Conservation (phyloP, 2,113 vertebrate species). For the Phrynosoma blainvillii region DNA sequence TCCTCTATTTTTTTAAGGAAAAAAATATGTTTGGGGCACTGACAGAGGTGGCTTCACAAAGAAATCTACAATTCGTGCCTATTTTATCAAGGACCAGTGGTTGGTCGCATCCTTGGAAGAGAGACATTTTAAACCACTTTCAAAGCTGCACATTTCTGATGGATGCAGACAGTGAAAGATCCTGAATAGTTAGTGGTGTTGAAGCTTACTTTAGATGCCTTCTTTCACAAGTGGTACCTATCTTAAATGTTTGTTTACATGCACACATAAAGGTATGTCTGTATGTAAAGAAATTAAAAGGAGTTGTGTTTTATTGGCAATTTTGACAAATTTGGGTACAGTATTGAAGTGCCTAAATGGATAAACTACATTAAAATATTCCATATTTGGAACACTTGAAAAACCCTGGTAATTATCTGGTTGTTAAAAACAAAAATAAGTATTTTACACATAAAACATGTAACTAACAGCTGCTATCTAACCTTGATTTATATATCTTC, state of each 20-base stretch:
- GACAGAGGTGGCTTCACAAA: constrained; percentile 70
- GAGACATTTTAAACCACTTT: constrained; percentile 60
- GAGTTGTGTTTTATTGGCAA: constrained; percentile 76
- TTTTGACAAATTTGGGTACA: constrained; percentile 68
- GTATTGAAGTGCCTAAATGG: constrained; percentile 72
- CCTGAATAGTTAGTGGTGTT: constrained; percentile 76
- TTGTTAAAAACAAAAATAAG: constrained; percentile 48
- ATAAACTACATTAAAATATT: constrained; percentile 54
- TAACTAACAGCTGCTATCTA: constrained; percentile 41
- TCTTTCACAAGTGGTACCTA: constrained; percentile 85
- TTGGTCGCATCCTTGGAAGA: constrained; percentile 73
- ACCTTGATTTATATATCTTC: constrained; percentile 20
- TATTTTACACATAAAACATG: constrained; percentile 44
- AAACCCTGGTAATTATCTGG: constrained; percentile 58
- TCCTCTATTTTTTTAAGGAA: constrained; percentile 61
- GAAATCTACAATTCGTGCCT: constrained; percentile 76
- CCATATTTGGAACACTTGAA: constrained; percentile 52
- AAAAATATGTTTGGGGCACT: constrained; percentile 54
- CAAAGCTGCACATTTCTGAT: constrained; percentile 77
- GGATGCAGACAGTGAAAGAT: constrained; percentile 82
- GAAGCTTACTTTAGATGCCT: constrained; percentile 85
- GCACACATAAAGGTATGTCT: constrained; percentile 24
- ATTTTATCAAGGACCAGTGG: constrained; percentile 62
- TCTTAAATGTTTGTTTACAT: constrained; percentile 55
- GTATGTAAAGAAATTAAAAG: constrained; percentile 55